Percentiles rank a stretch among this genome's conserved stretches.
Conservation (phyloP, 37 sponge, comb jelly and placozoan species). For the Aplysina aerophoba region DNA sequence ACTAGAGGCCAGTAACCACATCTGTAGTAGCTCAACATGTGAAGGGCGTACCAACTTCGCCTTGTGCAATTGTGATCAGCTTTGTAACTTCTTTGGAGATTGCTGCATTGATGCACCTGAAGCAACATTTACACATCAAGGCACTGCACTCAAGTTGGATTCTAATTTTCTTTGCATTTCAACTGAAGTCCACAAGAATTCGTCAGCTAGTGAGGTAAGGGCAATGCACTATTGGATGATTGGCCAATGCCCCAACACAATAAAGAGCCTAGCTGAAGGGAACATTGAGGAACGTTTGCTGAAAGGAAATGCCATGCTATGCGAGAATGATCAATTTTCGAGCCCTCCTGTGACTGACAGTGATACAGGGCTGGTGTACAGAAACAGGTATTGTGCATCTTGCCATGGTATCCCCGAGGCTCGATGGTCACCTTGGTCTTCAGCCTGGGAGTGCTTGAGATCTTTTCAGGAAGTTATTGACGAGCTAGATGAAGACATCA, state of each 20-base stretch:
- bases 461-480: too few species aligned
- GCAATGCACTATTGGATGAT: conserved; percentile 28
- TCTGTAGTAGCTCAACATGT: too few species aligned
- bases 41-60: too few species aligned
- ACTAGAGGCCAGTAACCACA: too few species aligned
- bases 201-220: background rate
- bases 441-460: background rate
- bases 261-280: background rate
- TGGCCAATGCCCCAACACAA: conserved; percentile 7
- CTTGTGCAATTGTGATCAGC: conserved; percentile 19
- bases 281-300: too few species aligned
- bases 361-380: conserved; percentile 48
- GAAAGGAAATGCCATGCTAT: background rate
- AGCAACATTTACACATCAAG: background rate
- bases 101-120: conserved; percentile 11
- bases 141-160: too few species aligned
- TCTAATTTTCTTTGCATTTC: too few species aligned
- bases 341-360: conserved; percentile 41
- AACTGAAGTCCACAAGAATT: too few species aligned
- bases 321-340: background rate
- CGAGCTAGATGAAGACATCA: too few species aligned
- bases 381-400: conserved; percentile 51
- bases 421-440: background rate
- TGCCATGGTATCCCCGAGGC: conserved; percentile 28
- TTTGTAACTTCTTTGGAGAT: conserved; percentile 33